These are phyloP conservation scores for Campylomormyrus numenius DNA, from an alignment of 2,113 vertebrate species.

Conservation along the genomic window DNA sequence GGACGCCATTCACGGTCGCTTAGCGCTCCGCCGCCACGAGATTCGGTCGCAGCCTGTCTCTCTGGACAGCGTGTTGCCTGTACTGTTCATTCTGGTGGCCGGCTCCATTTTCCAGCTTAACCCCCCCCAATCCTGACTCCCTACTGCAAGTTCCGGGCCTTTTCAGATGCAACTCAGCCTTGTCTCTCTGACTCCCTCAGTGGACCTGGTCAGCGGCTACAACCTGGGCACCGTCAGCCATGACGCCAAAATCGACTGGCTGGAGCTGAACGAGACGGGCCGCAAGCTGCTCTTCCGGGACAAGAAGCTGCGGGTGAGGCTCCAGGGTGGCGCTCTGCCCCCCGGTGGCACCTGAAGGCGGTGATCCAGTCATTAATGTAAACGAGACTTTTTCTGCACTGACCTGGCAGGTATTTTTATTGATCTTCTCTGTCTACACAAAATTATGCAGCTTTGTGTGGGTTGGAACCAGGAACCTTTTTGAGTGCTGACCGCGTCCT, in stretches of 20 bases:
- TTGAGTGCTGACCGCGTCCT: neutral
- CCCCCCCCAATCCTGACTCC: neutral
- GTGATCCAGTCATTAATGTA: neutral
- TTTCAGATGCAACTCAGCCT: neutral
- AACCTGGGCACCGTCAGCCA: constrained; percentile 78
- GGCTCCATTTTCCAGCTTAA: neutral
- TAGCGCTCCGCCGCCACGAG: neutral
- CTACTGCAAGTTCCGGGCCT: neutral
- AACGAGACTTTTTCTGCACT: neutral
- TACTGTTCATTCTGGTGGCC: neutral
- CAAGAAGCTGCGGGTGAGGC: constrained; percentile 83
- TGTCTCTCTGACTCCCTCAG: constrained; percentile 49
- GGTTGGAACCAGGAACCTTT: neutral
- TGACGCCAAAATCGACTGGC: constrained; percentile 86
- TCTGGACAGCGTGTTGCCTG: neutral
- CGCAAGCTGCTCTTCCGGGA: constrained; percentile 92
- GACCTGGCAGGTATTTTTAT: neutral
- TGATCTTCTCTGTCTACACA: neutral
- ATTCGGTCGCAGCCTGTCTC: neutral
- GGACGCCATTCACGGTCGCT: neutral
- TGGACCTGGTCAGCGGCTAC: constrained; percentile 77
- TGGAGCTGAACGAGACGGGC: constrained; percentile 92
- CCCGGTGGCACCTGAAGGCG: neutral
- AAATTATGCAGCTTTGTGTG: neutral
- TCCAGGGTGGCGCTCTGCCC: neutral